A percentile compares a stretch with the other conserved stretches of the same genome.
These are phyloP conservation scores for Paracanthobrama guichenoti DNA, from an alignment of 2,113 vertebrate species.

Conservation along the genomic window DNA sequence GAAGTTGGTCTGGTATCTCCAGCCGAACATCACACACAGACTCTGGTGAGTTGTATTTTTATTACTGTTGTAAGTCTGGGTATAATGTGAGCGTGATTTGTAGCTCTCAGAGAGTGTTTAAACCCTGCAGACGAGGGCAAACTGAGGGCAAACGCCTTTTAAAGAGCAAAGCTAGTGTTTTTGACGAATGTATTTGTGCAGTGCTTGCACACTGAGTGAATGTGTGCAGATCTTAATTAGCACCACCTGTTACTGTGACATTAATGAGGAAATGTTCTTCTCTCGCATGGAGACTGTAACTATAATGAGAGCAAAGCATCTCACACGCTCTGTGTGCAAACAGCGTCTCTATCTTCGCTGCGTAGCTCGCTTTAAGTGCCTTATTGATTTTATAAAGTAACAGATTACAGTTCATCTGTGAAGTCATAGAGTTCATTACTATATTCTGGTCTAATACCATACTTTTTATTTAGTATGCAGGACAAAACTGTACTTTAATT, in stretches of 20 bases:
- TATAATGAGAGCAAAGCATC: not conserved
- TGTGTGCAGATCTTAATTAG: slow-evolving; percentile 42
- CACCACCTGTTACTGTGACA: slow-evolving; percentile 49
- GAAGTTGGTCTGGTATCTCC: too few relatives aligned
- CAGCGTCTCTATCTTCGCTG: not conserved
- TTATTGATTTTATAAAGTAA: not conserved
- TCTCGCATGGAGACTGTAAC: not conserved
- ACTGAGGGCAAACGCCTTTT: not conserved
- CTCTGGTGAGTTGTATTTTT: not conserved
- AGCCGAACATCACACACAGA: not conserved
- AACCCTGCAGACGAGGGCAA: not conserved
- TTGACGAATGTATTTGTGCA: slow-evolving; percentile 21
- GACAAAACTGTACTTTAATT: too few relatives aligned
- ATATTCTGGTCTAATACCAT: not conserved
- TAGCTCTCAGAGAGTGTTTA: not conserved
- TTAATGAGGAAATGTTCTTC: slow-evolving; percentile 43
- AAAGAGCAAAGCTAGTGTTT: not conserved
- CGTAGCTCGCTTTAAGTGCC: not conserved
- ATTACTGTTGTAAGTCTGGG: not conserved
- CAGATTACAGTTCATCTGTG: not conserved
- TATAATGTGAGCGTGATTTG: not conserved
- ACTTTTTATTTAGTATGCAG: too few relatives aligned
- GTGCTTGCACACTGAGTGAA: slow-evolving; percentile 21
- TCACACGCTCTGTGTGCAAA: not conserved
- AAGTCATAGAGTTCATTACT: not conserved